Evolutionary conservation across 2,797 vertebrate genomes (phyloP).

Genomic region (Hippocampus kuda): DNA sequence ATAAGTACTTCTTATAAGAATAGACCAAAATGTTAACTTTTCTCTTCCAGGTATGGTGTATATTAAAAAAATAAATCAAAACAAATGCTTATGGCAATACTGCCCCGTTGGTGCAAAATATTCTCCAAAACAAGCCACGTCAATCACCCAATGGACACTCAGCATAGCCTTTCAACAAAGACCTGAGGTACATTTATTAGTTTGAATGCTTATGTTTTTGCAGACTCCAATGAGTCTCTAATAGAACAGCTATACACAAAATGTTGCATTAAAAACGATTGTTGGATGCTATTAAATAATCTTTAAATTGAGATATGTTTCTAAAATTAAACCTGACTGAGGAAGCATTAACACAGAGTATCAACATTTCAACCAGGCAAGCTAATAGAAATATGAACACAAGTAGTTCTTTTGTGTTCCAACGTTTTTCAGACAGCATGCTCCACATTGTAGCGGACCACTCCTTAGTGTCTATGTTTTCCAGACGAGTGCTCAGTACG

Average conservation of each 20-base stretch:
- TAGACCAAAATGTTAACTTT: constrained; percentile 31
- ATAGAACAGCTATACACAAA: background rate
- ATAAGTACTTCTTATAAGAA: constrained; percentile 21
- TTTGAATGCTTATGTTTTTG: background rate
- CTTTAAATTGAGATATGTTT: background rate
- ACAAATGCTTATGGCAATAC: constrained; percentile 14
- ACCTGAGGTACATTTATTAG: background rate
- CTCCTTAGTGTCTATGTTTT: constrained; percentile 39
- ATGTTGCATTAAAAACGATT: background rate
- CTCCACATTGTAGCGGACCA: constrained; percentile 22
- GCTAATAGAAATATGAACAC: constrained; percentile 27
- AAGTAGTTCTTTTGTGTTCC: constrained; percentile 31
- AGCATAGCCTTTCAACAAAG: constrained; percentile 20
- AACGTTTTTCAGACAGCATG: constrained; percentile 26
- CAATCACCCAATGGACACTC: constrained; percentile 15
- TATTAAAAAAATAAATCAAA: background rate
- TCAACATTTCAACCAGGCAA: constrained; percentile 37
- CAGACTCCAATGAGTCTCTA: background rate
- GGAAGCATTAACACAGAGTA: background rate
- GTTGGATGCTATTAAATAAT: background rate
- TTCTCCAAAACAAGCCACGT: constrained; percentile 30
- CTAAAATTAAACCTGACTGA: background rate
- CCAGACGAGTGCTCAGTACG: constrained; percentile 33
- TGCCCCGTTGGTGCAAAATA: constrained; percentile 37
- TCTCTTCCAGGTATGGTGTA: constrained; percentile 2